A percentile compares a stretch with the other conserved stretches of the same genome.
These are phyloP conservation scores for Cremastinae sp. DNA, from an alignment of 2,888 invertebrate genomes.

Conservation along the genomic window DNA sequence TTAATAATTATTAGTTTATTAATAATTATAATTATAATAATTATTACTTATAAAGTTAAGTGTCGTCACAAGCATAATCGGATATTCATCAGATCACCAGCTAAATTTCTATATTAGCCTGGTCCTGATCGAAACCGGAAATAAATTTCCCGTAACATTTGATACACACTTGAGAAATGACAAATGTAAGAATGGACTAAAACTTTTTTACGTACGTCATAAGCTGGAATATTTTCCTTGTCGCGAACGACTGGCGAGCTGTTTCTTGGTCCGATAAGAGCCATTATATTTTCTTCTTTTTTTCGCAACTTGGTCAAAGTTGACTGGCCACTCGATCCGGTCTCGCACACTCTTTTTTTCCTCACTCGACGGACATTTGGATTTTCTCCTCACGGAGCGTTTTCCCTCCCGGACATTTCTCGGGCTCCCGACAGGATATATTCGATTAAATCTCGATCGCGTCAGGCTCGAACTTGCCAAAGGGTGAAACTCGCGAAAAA, in stretches of 20 bases:
- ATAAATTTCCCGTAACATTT: too few species aligned
- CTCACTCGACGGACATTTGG: conserved; percentile 33
- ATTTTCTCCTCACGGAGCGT: conserved; percentile 38
- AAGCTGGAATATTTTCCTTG: conserved; percentile 85
- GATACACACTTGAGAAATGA: too few species aligned
- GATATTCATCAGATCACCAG: too few species aligned
- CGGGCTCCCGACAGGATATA: conserved; percentile 24
- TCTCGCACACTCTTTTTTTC: conserved; percentile 18
- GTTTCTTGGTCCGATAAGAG: conserved; percentile 83
- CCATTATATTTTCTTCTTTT: conserved; percentile 66
- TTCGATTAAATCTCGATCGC: conserved; percentile 44
- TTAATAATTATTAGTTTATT: too few species aligned
- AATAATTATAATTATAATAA: too few species aligned
- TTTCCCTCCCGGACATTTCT: conserved; percentile 48
- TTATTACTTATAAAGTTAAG: too few species aligned
- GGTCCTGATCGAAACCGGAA: too few species aligned
- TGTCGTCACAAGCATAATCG: too few species aligned
- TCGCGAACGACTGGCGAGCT: conserved; percentile 85
- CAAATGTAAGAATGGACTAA: conserved; percentile 6
- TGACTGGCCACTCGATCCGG: conserved; percentile 25
- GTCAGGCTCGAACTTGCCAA: conserved; percentile 41
- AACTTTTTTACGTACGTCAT: conserved; percentile 82
- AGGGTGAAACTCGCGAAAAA: conserved; percentile 7
- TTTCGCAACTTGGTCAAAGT: conserved; percentile 24
- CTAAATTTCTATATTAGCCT: too few species aligned